Evolutionary conservation across 2,888 invertebrate genomes (phyloP).

Genomic region (Phytoseiulus persimilis): DNA sequence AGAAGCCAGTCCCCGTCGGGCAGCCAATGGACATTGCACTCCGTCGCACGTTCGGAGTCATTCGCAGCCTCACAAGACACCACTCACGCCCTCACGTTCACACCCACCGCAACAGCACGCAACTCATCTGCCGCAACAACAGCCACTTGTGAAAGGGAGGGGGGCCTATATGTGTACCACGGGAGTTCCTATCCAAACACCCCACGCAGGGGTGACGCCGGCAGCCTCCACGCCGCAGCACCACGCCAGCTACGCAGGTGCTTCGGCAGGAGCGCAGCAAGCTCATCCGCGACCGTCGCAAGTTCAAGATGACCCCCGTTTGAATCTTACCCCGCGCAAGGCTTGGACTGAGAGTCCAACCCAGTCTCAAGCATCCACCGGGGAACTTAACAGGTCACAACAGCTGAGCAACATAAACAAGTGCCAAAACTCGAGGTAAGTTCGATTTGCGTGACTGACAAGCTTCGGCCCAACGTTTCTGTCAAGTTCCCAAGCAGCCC

Average conservation of each 20-base stretch:
- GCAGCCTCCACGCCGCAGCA: neutral
- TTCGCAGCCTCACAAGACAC: constrained; percentile 34
- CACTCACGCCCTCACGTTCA: constrained; percentile 31
- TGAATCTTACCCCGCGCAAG: constrained; percentile 14
- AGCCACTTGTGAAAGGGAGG: constrained; percentile 39
- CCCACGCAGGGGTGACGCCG: constrained; percentile 9
- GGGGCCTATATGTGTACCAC: constrained; percentile 39
- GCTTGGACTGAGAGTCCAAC: constrained; percentile 27
- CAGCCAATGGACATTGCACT: neutral
- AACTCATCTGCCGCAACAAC: constrained; percentile 26
- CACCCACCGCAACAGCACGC: constrained; percentile 33
- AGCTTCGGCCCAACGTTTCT: no score
- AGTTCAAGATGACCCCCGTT: constrained; percentile 36
- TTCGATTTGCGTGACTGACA: neutral
- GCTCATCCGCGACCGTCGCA: constrained; percentile 26
- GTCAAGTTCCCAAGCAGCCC: no score
- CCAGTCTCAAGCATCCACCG: neutral
- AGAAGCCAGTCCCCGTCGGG: constrained; percentile 32
- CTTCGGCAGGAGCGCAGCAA: constrained; percentile 8
- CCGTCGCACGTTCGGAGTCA: constrained; percentile 36
- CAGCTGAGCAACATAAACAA: constrained; percentile 1
- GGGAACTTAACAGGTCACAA: neutral
- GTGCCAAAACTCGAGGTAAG: constrained; percentile 33
- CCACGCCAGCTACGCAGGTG: constrained; percentile 25
- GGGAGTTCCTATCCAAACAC: constrained; percentile 38